A percentile compares a stretch with the other conserved stretches of the same genome.
phyloP scores from a whole-genome alignment of 2,113 vertebrate genomes.

The Gallinago jamesoni region DNA sequence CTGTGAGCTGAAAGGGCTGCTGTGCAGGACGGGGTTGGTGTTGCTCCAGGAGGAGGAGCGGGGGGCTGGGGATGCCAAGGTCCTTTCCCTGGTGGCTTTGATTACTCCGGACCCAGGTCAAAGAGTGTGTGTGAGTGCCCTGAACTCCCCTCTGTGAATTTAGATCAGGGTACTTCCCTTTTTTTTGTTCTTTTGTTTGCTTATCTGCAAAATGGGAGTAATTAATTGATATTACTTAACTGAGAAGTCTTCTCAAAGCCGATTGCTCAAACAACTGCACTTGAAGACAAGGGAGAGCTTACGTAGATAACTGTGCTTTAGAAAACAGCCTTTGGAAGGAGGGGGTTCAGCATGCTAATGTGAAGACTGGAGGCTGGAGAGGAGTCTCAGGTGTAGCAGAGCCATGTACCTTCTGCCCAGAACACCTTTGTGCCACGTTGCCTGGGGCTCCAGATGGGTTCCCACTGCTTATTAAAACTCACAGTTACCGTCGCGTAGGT shows the following conservation, averaged over 20 bases:
- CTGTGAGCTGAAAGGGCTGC: background rate
- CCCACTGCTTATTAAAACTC: background rate
- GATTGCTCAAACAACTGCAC: background rate
- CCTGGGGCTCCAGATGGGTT: slow-evolving; percentile 2
- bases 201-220: slow-evolving; percentile 1
- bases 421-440: background rate
- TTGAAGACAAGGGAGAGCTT: background rate
- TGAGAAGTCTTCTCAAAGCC: background rate
- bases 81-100: background rate
- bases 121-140: background rate
- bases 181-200: background rate
- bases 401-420: background rate
- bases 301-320: background rate
- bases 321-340: background rate
- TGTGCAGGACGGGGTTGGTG: background rate
- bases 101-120: background rate
- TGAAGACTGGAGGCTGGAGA: background rate
- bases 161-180: background rate
- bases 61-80: background rate
- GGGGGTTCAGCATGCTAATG: background rate
- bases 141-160: background rate
- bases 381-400: background rate
- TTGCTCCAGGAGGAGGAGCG: background rate
- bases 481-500: background rate
- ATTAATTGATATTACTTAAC: slow-evolving; percentile 28